These are phyloP conservation scores for Ctenoplectra terminalis DNA, from an alignment of 1,140 invertebrate species.

Conservation along the genomic window DNA sequence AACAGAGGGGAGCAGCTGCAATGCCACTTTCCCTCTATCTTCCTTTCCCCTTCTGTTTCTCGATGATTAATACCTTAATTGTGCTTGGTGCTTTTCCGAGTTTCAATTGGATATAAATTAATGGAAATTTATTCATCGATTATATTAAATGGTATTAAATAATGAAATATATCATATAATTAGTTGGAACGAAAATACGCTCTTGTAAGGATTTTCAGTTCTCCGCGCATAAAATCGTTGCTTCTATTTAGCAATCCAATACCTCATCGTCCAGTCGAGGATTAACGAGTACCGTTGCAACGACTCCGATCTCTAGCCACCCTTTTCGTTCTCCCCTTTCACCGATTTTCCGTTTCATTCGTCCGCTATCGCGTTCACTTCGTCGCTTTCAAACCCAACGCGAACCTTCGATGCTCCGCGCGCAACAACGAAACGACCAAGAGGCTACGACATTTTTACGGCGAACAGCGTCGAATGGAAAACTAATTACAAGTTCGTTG, in stretches of 20 bases:
- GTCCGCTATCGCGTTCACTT: background rate
- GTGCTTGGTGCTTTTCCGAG: too few relatives aligned
- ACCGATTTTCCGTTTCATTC: conserved; percentile 1
- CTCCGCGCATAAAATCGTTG: too few relatives aligned
- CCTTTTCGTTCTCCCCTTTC: background rate
- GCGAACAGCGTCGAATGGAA: background rate
- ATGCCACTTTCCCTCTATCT: background rate
- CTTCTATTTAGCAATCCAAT: too few relatives aligned
- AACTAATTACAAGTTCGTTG: conserved; percentile 30
- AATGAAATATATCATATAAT: too few relatives aligned
- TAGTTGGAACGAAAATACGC: too few relatives aligned
- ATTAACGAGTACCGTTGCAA: conserved; percentile 2
- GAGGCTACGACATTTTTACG: background rate
- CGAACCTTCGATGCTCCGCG: background rate
- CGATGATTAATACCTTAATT: conserved; percentile 11
- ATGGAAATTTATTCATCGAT: background rate
- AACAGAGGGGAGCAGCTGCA: background rate
- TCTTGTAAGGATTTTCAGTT: too few relatives aligned
- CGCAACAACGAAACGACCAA: background rate
- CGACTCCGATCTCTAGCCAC: background rate
- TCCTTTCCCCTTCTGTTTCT: background rate
- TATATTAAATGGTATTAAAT: too few relatives aligned
- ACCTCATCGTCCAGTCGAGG: background rate
- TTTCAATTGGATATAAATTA: background rate
- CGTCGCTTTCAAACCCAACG: background rate